Base-by-base conservation (phyloP, 2,113 vertebrate species). In the Centropus unirufus region DNA sequence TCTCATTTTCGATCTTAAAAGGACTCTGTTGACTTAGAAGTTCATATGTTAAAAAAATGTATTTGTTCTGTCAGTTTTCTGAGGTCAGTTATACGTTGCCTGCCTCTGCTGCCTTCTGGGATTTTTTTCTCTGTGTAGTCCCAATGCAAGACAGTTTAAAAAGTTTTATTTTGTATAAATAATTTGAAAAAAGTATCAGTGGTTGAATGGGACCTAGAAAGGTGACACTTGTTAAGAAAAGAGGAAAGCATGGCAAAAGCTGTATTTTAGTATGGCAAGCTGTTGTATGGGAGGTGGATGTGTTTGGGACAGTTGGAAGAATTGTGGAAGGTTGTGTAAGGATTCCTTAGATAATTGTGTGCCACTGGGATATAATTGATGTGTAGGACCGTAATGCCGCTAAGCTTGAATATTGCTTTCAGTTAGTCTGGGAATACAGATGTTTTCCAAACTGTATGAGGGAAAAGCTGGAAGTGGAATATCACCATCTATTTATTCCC, bases 241-340 rank as follows among this genome's bases (percentile, higher is more conserved):
- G 21, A 13, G 2, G 54, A 77, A 32, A 88, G 32, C 61, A 24
- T 20, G 61, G 40, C n/a, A 44, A 54, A 91, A 81, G 6, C 26
- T 91, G 52, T 6, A 0, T 26, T 18, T 14, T 58, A n/a, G 6
- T 34, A 9, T 27, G 14, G 22, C 59, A 74, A 32, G 73, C 4
- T 4, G 0, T 55, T 66, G 19, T 16, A 23, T 49, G 14, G 49
- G n/a, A 40, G 44, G 19, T 0, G 4, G 15, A 30, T 66, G 14
- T 49, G 17, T 51, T 76, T 82, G 62, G n/a, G n/a, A 44, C 12
- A 27, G 51, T 18, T 81, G 32, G 32, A 63, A 40, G 40, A 51
- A 32, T 18, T 66, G 27, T 51, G 55, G 30, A 76, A 57, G 49
- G 12, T 18, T 81, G 36, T 66, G 12, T 63, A 54, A 70, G 62